Base-by-base conservation (phyloP, 92 coral and sea anemone genomes). In the Scolanthus callimorphus region DNA sequence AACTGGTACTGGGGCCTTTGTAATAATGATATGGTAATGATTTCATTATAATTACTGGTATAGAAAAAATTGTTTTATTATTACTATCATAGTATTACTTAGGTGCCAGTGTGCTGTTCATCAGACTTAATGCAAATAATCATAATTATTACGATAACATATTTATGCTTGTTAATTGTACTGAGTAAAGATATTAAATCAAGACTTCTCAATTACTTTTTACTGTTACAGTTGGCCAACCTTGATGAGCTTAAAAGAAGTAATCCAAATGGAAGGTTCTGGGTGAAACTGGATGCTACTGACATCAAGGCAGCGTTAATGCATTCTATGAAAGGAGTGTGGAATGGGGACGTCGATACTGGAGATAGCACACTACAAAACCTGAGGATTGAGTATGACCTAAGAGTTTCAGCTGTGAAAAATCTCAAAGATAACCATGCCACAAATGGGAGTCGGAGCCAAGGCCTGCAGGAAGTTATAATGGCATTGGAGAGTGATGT, bases 211-310 rank as follows among this genome's bases (percentile, higher is more conserved):
- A n/a, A n/a, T n/a, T 44, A n/a, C 20, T n/a, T 44, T 2, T 11
- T n/a, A n/a, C n/a, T n/a, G 11, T 23, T 20, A 23, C 56, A 50
- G 56, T 1, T 50, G 56, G 24, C 3, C 56, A 50, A 20, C 56
- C 38, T 61, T 26, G 29, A 41, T 29, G 59, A 51, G 53, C 47
- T 69, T 27, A 69, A 69, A 39, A 20, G 44, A 43, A 52, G 65
- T 11, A 69, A 69, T 51, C 74, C 74, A 6, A 43, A 55, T 37
- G 66, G 76, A n/a, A 29, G 74, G 21, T 53, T 55, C 27, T 69
- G 76, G 76, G 25, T 69, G 2, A 69, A 69, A 27, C 45, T 69
- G 27, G 76, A 69, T 55, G 76, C 65, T 6, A 69, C 76, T 0
- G 76, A 56, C 25, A 27, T 69, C 3, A 69, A 57, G 29, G 31